These are phyloP conservation scores for Berghia stephanieae DNA, from an alignment of 1,140 invertebrate species.

Conservation along the genomic window DNA sequence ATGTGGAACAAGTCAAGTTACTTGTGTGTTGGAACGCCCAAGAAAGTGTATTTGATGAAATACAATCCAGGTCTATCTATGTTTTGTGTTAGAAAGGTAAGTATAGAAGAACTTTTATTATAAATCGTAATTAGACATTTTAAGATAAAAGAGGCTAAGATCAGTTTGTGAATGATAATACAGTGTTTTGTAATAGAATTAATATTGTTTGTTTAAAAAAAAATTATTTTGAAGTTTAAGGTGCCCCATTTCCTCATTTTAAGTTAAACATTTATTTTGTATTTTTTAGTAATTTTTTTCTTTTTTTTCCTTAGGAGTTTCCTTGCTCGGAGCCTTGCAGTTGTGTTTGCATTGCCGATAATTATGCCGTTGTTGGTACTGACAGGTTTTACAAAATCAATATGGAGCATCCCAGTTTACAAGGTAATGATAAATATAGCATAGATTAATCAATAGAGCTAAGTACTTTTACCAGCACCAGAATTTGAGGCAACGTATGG, in stretches of 20 bases:
- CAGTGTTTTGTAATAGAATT: too few species aligned
- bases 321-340: conserved; percentile 78
- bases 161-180: too few species aligned
- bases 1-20: conserved; percentile 63
- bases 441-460: too few species aligned
- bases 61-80: conserved; percentile 56
- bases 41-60: conserved; percentile 70
- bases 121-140: too few species aligned
- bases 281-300: neutral
- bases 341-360: conserved; percentile 77
- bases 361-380: conserved; percentile 79
- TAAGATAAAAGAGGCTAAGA: too few species aligned
- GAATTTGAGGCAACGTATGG: too few species aligned
- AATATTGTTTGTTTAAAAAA: too few species aligned
- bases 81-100: conserved; percentile 64
- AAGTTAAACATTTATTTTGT: conserved; percentile 1
- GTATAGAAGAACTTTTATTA: too few species aligned
- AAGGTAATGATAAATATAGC: conserved; percentile 71
- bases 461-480: too few species aligned
- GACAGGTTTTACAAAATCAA: conserved; percentile 85
- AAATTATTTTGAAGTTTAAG: neutral
- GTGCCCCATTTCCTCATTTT: too few species aligned
- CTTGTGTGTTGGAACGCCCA: conserved; percentile 75
- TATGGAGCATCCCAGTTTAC: conserved; percentile 74
- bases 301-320: conserved; percentile 71